Conservation (phyloP, 1,140 invertebrate species). For the Atta texana region DNA sequence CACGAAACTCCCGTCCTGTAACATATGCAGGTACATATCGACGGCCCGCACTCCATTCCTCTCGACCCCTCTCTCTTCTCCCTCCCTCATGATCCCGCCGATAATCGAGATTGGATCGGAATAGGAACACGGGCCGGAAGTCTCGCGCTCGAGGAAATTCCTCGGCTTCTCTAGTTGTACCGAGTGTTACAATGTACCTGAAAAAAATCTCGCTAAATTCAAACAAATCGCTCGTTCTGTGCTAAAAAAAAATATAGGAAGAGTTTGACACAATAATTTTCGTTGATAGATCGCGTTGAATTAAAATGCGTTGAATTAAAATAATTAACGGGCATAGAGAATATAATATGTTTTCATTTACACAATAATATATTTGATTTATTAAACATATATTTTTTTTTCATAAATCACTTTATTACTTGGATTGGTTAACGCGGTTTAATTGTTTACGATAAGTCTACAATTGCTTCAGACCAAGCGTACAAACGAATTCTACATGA, state of each 20-base stretch:
- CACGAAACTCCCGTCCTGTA: constrained; percentile 17
- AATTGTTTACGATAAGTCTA: neutral
- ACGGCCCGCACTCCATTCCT: constrained; percentile 12
- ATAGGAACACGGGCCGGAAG: constrained; percentile 61
- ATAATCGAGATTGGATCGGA: constrained; percentile 46
- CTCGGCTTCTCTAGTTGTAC: constrained; percentile 5
- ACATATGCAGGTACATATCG: constrained; percentile 44
- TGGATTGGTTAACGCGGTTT: neutral
- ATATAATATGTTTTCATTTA: neutral
- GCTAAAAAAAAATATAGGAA: neutral
- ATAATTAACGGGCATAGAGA: neutral
- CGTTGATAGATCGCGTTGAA: neutral
- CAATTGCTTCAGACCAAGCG: neutral
- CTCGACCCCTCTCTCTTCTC: too few relatives aligned
- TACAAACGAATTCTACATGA: neutral
- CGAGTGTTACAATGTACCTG: neutral
- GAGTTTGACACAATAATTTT: neutral
- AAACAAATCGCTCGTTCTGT: neutral
- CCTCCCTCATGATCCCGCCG: neutral
- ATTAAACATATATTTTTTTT: neutral
- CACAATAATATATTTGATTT: neutral
- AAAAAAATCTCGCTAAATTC: neutral
- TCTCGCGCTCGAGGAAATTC: constrained; percentile 47
- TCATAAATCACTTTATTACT: neutral
- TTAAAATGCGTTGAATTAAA: neutral